phyloP scores from a whole-genome alignment of 2,888 invertebrate species.

The Resseliella maxima region DNA sequence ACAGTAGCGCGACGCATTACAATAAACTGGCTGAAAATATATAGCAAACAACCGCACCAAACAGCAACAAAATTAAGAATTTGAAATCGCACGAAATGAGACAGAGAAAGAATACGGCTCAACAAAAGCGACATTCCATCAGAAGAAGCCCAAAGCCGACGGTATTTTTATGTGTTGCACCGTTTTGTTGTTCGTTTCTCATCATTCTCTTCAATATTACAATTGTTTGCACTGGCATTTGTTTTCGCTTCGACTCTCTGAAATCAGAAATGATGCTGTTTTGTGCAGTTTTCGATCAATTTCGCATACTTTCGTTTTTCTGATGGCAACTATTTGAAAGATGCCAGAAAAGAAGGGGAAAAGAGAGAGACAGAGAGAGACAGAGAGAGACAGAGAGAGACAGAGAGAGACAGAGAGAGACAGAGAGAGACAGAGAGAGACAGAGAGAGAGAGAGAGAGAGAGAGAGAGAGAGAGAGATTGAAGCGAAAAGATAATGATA shows the following conservation, averaged over 20 bases:
- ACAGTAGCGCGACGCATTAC: background rate
- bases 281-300: background rate
- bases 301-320: background rate
- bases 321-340: too few relatives aligned
- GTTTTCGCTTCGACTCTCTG: background rate
- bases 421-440: too few relatives aligned
- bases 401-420: too few relatives aligned
- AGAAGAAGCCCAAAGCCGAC: conserved; percentile 39
- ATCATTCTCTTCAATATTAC: background rate
- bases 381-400: too few relatives aligned
- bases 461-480: too few relatives aligned
- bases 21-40: background rate
- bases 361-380: too few relatives aligned
- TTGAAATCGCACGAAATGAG: background rate
- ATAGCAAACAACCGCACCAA: background rate
- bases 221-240: conserved; percentile 15
- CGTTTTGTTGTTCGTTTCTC: background rate
- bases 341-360: too few relatives aligned
- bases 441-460: too few relatives aligned
- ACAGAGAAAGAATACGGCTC: conserved; percentile 7
- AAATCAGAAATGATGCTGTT: background rate
- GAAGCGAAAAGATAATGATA: too few relatives aligned
- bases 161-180: conserved; percentile 14
- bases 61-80: background rate
- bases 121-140: conserved; percentile 51